Base-by-base conservation (phyloP, 2,888 invertebrate genomes). In the Pandemis cinnamomeana region DNA sequence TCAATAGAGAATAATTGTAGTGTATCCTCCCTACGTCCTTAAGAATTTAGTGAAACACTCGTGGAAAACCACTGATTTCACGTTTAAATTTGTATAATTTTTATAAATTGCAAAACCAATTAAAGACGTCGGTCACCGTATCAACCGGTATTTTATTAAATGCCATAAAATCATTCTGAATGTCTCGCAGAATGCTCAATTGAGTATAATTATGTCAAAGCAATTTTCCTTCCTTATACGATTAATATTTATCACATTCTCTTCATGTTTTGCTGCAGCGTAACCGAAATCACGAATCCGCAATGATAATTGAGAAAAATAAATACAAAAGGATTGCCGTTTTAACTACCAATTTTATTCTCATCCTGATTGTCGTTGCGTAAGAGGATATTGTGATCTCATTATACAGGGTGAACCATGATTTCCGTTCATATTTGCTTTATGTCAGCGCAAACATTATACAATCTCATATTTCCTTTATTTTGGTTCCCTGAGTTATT, bases 391-490 rank as follows among this genome's bases (percentile, higher is more conserved):
- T 27, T 64, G 69, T 51, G 64, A 73, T 74, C 66, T 70, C 70
- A 74, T 74, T 74, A 74, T 70, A 67, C 70, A 70, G 69, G 67
- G 27, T 8, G 69, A 61, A 44, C 70, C 66, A 74, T 74, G 67
- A 70, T 67, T 71, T 70, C 66, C 67, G 70, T 70, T 74, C 66
- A 70, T 74, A 67, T 73, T 73, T 73, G 69, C 72, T 73, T 64
- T 72, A 48, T 64, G 67, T 41, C 67, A 36, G 72, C 27, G 72
- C 69, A 69, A 58, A 74, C 46, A 67, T 74, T 44, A 68, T 53
- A 20, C 20, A 20, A 48, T 68, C 62, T 70, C 61, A 36, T 44
- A 15, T 15, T 62, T 60, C 69, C 64, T 69, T 61, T 51, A 72
- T 67, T 41, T 66, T 67, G 7, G 48, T 69, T 70, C 60, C 70